Evolutionary conservation across 2,113 vertebrate species (phyloP), one percentile per base, ranked within the genome.

Genomic region (Pseudorhombus dupliciocellatus): DNA sequence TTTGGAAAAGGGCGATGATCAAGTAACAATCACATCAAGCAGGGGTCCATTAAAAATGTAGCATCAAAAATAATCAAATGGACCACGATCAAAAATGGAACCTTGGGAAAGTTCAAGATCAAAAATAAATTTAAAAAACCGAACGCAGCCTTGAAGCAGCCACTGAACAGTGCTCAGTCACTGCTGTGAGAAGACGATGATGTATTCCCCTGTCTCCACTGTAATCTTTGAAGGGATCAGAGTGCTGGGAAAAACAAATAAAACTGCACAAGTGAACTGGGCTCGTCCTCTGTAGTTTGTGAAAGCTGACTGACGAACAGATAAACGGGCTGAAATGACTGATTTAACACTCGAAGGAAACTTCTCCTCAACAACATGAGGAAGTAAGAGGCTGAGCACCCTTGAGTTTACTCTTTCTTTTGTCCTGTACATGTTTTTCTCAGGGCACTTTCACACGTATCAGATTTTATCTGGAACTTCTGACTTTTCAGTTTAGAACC

Each of bases 141-240:
- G 24, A 62, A 31, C 10, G n/a, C 18, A 16, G 18, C 15, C 9
- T 55, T 5, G 52, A 42, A 30, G 20, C 24, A 52, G 52, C 25
- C 50, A 28, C 30, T 31, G 25, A 5, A 44, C 44, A 14, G 20
- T 24, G 51, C n/a, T n/a, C 16, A 48, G 66, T 44, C 21, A 21
- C 50, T 46, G 30, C 52, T 54, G 20, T 44, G 20, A 50, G 11
- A 3, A 70, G 57, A 73, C 72, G 14, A n/a, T 50, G 48, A 73
- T 77, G 37, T 37, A 77, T 63, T 18, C 40, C 48, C 59, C 12
- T 26, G 66, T 71, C 28, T 53, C 30, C 21, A 60, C 14, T 37
- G 21, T 67, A 51, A 64, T 68, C 60, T 77, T 70, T 73, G 62
- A n/a, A 54, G 22, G 46, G 24, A 57, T 73, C 12, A 21, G 31